Percentiles rank a stretch among this genome's conserved stretches.
phyloP scores from a whole-genome alignment of 1,140 invertebrate genomes.

The Oryzaephilus surinamensis region DNA sequence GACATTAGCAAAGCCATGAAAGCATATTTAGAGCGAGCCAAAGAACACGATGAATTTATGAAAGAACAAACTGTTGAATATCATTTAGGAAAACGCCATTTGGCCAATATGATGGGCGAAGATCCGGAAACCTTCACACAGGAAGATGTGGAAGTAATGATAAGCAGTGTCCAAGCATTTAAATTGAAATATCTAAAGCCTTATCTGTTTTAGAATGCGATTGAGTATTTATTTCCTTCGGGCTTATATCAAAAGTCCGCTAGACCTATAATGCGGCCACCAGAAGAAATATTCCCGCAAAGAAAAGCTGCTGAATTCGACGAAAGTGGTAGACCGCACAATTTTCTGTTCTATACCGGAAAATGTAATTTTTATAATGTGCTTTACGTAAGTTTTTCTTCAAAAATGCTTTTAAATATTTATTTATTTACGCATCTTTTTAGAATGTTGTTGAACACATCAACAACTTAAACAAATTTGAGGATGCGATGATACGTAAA shows the following conservation, averaged over 20 bases:
- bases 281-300: constrained; percentile 73
- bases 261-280: constrained; percentile 76
- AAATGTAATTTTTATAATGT: constrained; percentile 72
- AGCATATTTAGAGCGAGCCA: constrained; percentile 71
- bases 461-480: constrained; percentile 52
- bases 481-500: constrained; percentile 55
- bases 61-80: constrained; percentile 70
- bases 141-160: constrained; percentile 70
- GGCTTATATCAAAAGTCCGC: constrained; percentile 74
- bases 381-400: constrained; percentile 58
- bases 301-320: constrained; percentile 87
- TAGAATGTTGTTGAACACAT: constrained; percentile 54
- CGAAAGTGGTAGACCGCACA: constrained; percentile 71
- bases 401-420: constrained; percentile 4
- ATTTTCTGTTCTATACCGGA: constrained; percentile 83
- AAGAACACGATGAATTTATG: constrained; percentile 77
- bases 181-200: constrained; percentile 1
- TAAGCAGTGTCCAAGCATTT: too few relatives aligned
- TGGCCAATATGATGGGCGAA: constrained; percentile 98
- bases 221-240: constrained; percentile 86
- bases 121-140: constrained; percentile 81
- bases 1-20: constrained; percentile 78
- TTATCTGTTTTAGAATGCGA: constrained; percentile 55
- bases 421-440: constrained; percentile 12
- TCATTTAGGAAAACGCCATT: constrained; percentile 84